phyloP scores from a whole-genome alignment of 2,797 vertebrate genomes.

The Alfaro cultratus region DNA sequence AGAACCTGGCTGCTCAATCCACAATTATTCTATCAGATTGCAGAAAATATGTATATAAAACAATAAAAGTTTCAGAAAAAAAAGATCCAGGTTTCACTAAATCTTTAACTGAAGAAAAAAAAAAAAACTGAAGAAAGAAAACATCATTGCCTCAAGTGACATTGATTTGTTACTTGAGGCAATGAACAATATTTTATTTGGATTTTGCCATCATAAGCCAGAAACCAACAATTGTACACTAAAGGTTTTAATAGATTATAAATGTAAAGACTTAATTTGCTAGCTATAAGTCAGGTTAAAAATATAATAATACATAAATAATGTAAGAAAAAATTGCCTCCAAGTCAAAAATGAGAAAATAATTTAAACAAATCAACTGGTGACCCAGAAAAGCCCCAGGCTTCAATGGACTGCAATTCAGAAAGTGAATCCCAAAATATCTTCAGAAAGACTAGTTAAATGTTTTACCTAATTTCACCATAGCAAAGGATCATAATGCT shows the following conservation, averaged over 20 bases:
- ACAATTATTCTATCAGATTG: neutral
- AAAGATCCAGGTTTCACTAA: neutral
- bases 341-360: neutral
- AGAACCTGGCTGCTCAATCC: neutral
- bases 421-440: neutral
- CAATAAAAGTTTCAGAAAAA: neutral
- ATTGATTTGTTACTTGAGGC: neutral
- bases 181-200: neutral
- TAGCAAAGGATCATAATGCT: neutral
- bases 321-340: neutral
- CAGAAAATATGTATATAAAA: neutral
- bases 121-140: neutral
- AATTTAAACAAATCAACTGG: neutral
- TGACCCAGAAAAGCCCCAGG: neutral
- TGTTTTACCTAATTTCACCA: neutral
- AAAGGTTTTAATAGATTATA: neutral
- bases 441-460: neutral
- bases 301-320: neutral
- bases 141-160: neutral
- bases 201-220: neutral
- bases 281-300: neutral
- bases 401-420: neutral
- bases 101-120: neutral
- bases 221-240: neutral
- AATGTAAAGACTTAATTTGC: neutral